Evolutionary conservation across 2,797 vertebrate species (phyloP).

Genomic region (Esox masquinongy): DNA sequence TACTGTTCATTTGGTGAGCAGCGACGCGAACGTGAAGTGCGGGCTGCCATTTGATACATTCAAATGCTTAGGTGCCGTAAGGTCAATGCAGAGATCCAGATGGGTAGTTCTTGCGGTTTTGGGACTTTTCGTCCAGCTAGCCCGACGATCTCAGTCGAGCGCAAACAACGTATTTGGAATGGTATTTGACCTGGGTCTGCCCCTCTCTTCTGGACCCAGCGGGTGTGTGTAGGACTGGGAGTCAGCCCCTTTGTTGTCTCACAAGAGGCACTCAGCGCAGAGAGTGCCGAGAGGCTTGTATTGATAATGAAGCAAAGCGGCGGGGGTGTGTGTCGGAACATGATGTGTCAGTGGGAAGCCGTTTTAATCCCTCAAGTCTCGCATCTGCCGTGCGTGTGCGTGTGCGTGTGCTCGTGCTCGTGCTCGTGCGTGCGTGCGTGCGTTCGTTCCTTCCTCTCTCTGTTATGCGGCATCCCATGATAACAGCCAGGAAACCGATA

Average conservation of each 20-base stretch:
- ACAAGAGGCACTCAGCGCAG: neutral
- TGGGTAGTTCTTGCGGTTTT: neutral
- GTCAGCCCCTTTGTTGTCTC: neutral
- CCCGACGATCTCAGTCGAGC: neutral
- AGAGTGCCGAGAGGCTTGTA: neutral
- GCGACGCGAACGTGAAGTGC: too few species aligned
- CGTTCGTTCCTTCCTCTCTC: too few species aligned
- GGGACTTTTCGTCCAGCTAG: neutral
- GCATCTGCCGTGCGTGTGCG: too few species aligned
- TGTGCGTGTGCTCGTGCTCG: too few species aligned
- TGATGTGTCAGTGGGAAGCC: neutral
- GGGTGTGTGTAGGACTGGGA: neutral
- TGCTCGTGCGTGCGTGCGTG: too few species aligned
- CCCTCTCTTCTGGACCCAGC: slow-evolving; percentile 16
- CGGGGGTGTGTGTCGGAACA: neutral
- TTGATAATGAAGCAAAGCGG: neutral
- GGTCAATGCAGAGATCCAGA: neutral
- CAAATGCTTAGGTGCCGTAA: too few species aligned
- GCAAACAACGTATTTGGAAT: neutral
- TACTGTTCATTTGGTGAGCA: too few species aligned
- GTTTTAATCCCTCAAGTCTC: neutral
- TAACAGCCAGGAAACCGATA: neutral
- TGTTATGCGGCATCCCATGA: neutral
- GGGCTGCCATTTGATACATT: too few species aligned
- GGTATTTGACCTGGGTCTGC: neutral